These are phyloP conservation scores for Himantopus leucocephalus DNA, from an alignment of 2,113 vertebrate species.

Conservation along the genomic window DNA sequence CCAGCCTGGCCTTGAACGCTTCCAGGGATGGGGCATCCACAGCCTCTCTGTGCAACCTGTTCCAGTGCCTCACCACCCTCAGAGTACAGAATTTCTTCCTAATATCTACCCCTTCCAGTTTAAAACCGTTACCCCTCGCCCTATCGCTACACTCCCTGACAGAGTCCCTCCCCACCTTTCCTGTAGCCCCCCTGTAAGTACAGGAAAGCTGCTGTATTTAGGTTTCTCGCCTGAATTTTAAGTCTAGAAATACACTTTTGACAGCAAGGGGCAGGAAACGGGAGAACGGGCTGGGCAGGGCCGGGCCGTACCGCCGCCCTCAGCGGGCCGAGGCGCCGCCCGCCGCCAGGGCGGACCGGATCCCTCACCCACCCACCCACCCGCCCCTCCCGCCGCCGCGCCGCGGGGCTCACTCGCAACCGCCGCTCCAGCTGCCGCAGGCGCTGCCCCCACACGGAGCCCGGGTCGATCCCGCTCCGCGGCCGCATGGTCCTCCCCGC, in stretches of 20 bases:
- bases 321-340: too few species aligned
- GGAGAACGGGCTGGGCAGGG: too few species aligned
- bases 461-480: not conserved
- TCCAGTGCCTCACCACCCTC: not conserved
- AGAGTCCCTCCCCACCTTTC: not conserved
- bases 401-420: conserved; percentile 40
- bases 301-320: too few species aligned
- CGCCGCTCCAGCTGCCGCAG: conserved; percentile 56
- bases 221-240: too few species aligned
- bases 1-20: not conserved
- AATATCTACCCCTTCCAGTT: not conserved
- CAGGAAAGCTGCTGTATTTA: fast-evolving
- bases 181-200: not conserved
- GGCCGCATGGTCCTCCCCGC: not conserved
- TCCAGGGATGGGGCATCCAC: not conserved
- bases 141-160: not conserved
- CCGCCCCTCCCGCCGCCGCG: not conserved
- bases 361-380: not conserved
- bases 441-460: not conserved
- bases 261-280: fast-evolving
- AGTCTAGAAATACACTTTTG: not conserved
- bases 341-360: not conserved
- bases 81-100: not conserved
- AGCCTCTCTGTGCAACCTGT: not conserved
- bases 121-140: not conserved